phyloP scores from a whole-genome alignment of 1,140 invertebrate genomes.

The Drosophila teissieri region DNA sequence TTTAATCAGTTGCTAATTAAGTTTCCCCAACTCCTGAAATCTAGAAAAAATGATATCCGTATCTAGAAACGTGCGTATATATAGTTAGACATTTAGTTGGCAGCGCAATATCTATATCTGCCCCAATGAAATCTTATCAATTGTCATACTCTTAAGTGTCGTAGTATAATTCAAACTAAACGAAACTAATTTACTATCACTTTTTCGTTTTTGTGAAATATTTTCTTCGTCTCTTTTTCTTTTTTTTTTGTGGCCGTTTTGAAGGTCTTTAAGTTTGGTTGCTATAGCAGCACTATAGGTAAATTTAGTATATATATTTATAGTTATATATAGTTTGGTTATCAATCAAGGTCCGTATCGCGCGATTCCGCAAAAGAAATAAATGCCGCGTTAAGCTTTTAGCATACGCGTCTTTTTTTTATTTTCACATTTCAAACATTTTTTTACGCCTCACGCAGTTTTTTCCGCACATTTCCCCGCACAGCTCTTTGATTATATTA shows the following conservation, averaged over 20 bases:
- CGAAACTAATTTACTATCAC: slow-evolving; percentile 68
- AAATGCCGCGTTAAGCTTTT: slow-evolving; percentile 48
- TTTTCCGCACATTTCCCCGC: slow-evolving; percentile 59
- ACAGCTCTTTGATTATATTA: slow-evolving; percentile 53
- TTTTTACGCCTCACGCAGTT: slow-evolving; percentile 44
- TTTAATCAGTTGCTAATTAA: slow-evolving; percentile 32
- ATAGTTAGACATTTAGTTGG: slow-evolving; percentile 6
- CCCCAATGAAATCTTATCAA: slow-evolving; percentile 61
- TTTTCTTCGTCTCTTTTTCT: slow-evolving; percentile 9
- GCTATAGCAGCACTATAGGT: slow-evolving; percentile 16
- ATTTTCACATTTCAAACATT: slow-evolving; percentile 19
- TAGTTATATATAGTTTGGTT: slow-evolving; percentile 43
- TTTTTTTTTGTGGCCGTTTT: neutral
- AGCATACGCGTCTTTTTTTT: slow-evolving; percentile 22
- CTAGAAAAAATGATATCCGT: neutral
- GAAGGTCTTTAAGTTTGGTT: slow-evolving; percentile 45
- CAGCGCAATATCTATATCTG: slow-evolving; percentile 39
- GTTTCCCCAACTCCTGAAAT: neutral
- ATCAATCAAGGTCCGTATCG: slow-evolving; percentile 72
- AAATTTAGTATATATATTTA: slow-evolving; percentile 13
- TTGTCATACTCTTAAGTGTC: slow-evolving; percentile 62
- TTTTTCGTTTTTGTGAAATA: slow-evolving; percentile 34
- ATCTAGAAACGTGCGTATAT: slow-evolving; percentile 12
- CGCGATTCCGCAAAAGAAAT: slow-evolving; percentile 65
- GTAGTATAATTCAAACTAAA: slow-evolving; percentile 66